Percentiles rank a stretch among this genome's conserved stretches.
These are phyloP conservation scores for Crossaster papposus DNA, from an alignment of 53 echinoderm and acorn worm species.

Conservation along the genomic window DNA sequence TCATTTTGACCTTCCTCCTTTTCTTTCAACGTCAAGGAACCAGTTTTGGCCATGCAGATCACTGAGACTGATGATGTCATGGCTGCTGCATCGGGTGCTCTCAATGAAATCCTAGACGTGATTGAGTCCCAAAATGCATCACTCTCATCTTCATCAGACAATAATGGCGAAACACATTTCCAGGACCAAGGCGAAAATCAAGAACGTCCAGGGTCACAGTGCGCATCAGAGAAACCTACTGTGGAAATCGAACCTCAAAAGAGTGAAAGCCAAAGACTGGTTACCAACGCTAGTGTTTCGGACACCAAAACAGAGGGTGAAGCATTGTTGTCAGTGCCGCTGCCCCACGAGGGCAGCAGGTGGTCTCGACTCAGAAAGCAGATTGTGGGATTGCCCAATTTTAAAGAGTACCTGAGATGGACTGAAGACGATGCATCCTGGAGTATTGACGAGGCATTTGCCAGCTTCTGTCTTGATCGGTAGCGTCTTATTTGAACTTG, in stretches of 20 bases:
- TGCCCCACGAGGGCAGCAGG: conserved; percentile 34
- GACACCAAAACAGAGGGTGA: neutral
- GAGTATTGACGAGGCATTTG: conserved; percentile 48
- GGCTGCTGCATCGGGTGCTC: conserved; percentile 14
- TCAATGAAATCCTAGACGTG: conserved; percentile 24
- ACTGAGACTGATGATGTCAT: neutral
- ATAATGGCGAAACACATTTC: neutral
- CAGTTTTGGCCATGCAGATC: neutral
- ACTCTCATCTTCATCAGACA: neutral
- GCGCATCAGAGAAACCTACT: neutral
- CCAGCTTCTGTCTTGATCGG: conserved; percentile 57
- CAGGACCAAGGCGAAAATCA: neutral
- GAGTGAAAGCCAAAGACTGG: neutral
- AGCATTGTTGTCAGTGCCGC: conserved; percentile 12
- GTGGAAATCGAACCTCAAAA: neutral
- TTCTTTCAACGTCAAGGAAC: neutral
- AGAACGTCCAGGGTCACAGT: neutral
- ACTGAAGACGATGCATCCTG: conserved; percentile 15
- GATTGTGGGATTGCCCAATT: conserved; percentile 19
- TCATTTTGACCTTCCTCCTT: neutral
- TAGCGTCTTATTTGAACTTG: neutral
- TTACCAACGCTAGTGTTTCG: neutral
- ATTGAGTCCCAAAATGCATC: neutral
- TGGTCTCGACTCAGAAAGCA: conserved; percentile 39
- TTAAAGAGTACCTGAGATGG: conserved; percentile 25